Base-by-base conservation (phyloP, 2,888 invertebrate species). In the Panzeria rudis region DNA sequence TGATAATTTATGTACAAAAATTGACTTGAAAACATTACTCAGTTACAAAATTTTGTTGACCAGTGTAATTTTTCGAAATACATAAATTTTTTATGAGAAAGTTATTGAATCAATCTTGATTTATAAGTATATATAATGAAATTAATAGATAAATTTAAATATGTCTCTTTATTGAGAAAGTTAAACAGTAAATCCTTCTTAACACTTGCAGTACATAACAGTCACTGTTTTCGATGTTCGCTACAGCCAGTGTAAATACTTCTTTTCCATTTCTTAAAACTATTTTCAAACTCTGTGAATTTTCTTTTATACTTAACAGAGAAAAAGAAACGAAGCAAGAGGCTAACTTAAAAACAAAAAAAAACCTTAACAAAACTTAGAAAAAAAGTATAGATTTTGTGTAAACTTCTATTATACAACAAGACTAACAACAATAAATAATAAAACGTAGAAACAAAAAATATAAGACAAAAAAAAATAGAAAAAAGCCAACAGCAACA, bases 401-500 rank as follows among this genome's bases (percentile, higher is more conserved):
- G 20, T 79, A 64, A 62, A 71, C 79, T 79, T 54, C 32, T 50
- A 25, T 38, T 17, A 25, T 54, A 64, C 32, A 71, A 61, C 23
- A 77, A 76, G 50, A 47, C 7, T 35, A 82, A 68, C 25, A 75
- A 59, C 29, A 76, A 68, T 59, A 56, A 62, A 13, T 17, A 47
- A 35, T 41, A 78, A 38, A n/a, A 56, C 13, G 17, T 8, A 62
- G 66, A 54, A 64, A 50, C 38, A 50, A 62, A 62, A 80, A 47
- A 44, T 38, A 47, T 61, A 72, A 9, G 52, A 69, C 54, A 56
- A 35, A 71, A 38, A 35, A 50, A 41, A 73, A 20, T 20, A 64
- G 54, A 56, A 78, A 73, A 75, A 76, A 69, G 77, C 82, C 54
- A 85, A 69, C 68, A 79, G 83, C 71, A 83, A 84, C 59, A 84